Base-by-base conservation (phyloP, 2,113 vertebrate species). In the Pterophyllum scalare region DNA sequence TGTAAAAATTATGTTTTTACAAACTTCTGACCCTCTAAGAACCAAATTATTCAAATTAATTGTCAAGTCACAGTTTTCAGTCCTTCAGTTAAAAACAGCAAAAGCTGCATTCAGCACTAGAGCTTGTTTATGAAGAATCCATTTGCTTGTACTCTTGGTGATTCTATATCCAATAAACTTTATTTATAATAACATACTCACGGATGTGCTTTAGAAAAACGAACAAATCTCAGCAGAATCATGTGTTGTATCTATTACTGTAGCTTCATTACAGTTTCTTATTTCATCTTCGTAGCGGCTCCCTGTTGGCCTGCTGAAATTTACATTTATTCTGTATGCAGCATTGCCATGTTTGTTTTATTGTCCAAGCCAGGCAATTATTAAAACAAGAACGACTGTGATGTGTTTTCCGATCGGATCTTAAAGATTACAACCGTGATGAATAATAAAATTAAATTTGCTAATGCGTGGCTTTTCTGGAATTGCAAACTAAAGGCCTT, bases 311-410 rank as follows among this genome's bases (percentile, higher is more conserved):
- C 79, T 7, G 76, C 64, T 91, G 88, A 80, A 90, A 94, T 94
- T 92, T 90, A 87, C 90, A 88, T 81, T 81, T 87, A 88, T 83
- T 93, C 80, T 60, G 87, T 89, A 93, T 93, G 89, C 91, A 87
- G 89, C 78, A 17, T 43, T 1, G n/a, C 59, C 17, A 1, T 78
- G 82, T 85, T 89, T 90, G 82, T 84, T 85, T 88, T 88, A 90
- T 90, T 83, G 91, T 92, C 88, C 89, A 56, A 72, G 59, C 87
- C 65, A 78, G 72, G 79, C 82, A 74, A 81, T 91, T 91, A 92
- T 91, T 90, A 88, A 91, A 90, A 80, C 60, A 79, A 82, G 70
- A 85, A 81, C 1, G 35, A 79, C 81, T 83, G 88, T 88, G 86
- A 89, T 88, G 79, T 91, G 83, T 77, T 87, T 93, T 83, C 86